phyloP scores from a whole-genome alignment of 2,113 vertebrate genomes.

The Melanerpes formicivorus region DNA sequence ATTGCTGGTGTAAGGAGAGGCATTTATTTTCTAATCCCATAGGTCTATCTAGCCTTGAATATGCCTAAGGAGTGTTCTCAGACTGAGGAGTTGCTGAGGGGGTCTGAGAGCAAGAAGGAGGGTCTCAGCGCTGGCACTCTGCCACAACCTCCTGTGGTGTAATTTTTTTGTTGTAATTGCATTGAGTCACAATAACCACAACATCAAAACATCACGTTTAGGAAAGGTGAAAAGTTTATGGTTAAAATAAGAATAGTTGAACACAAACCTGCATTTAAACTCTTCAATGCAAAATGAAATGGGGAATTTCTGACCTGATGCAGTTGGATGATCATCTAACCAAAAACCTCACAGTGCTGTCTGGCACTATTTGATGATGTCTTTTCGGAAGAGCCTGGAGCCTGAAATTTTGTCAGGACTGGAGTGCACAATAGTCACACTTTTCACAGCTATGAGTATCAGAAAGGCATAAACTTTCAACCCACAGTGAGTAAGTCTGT shows the following conservation, averaged over 20 bases:
- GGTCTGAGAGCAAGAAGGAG: background rate
- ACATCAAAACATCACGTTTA: background rate
- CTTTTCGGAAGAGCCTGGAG: background rate
- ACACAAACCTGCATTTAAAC: background rate
- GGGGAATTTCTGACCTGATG: background rate
- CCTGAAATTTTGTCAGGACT: background rate
- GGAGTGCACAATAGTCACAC: background rate
- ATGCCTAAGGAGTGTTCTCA: background rate
- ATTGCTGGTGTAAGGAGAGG: background rate
- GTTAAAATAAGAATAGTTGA: background rate
- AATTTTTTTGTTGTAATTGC: background rate
- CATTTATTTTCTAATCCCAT: background rate
- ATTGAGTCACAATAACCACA: background rate
- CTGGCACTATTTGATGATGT: background rate
- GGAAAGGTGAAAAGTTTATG: background rate
- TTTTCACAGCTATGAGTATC: background rate
- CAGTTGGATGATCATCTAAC: background rate
- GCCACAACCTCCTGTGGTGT: background rate
- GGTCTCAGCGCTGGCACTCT: background rate
- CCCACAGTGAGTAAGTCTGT: rapidly evolving
- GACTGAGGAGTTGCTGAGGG: background rate
- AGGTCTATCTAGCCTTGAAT: background rate
- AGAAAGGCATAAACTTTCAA: background rate
- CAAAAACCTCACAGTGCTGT: background rate
- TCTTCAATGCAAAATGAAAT: background rate